Conservation (phyloP, 2,888 invertebrate species). For the Caenorhabditis afra region DNA sequence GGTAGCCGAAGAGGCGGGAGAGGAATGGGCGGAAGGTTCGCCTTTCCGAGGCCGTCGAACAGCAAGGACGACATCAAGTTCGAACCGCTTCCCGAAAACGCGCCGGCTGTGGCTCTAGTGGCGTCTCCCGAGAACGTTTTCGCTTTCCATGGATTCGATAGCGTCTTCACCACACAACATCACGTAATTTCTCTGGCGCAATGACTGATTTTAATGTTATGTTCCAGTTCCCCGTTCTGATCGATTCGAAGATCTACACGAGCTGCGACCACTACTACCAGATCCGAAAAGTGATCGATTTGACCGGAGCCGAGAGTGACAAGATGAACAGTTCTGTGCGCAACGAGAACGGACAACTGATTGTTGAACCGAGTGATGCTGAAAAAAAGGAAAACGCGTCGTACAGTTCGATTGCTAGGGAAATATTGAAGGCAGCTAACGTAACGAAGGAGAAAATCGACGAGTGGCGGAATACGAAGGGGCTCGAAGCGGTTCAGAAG, state of each 20-base stretch:
- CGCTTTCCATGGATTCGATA: constrained; percentile 66
- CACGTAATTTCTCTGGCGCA: constrained; percentile 48
- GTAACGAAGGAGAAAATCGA: constrained; percentile 52
- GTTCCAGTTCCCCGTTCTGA: constrained; percentile 65
- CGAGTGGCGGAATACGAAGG: constrained; percentile 63
- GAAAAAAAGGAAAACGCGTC: constrained; percentile 11
- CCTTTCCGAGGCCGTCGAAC: constrained; percentile 30
- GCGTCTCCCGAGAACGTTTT: constrained; percentile 60
- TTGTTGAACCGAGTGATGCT: neutral
- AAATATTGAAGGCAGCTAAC: constrained; percentile 30
- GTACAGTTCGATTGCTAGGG: constrained; percentile 41
- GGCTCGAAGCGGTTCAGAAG: constrained; percentile 61
- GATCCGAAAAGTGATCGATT: constrained; percentile 61
- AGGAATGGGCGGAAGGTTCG: constrained; percentile 23
- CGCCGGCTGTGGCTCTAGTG: constrained; percentile 38
- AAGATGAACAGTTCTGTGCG: constrained; percentile 54
- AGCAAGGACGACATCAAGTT: constrained; percentile 48
- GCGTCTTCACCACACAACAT: constrained; percentile 68
- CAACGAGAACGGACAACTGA: constrained; percentile 50
- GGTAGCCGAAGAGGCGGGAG: constrained; percentile 13
- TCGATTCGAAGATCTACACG: constrained; percentile 64
- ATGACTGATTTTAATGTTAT: neutral
- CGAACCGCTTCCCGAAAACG: constrained; percentile 28
- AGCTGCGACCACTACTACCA: constrained; percentile 72
- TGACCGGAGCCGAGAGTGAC: constrained; percentile 52